Base-by-base conservation (phyloP, 2,797 vertebrate genomes). In the Alosa sapidissima region DNA sequence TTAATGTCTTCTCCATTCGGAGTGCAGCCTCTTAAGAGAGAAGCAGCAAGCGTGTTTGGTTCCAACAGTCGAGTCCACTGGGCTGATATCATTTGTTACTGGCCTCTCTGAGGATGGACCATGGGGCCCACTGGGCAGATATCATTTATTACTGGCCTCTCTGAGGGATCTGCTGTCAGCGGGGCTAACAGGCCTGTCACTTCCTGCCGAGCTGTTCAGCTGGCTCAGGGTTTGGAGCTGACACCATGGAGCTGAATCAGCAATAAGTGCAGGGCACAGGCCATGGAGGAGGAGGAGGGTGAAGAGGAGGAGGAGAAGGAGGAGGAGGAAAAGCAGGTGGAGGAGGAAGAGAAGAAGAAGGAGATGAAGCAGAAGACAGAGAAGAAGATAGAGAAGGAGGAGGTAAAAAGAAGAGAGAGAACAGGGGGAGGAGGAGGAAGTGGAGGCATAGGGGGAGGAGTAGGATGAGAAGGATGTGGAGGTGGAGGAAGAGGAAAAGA, bases 111-210 rank as follows among this genome's bases (percentile, higher is more conserved):
- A 49, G 81, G 84, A 75, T 75, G 68, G 68, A 75, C 13, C 36
- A 75, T 41, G 10, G 62, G 36, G 13, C 36, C 68, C 33, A 75
- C 16, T 45, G 68, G 75, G 83, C 28, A 78, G 33, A 78, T 83
- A 49, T 81, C 11, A 81, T 82, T 45, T 83, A 82, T 21, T 51
- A 82, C 51, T 52, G 65, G 75, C 24, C 81, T 87, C 81, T 75
- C 86, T 33, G 68, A 62, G 84, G 86, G 33, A 51, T 83, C 62
- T 88, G 60, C 84, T 86, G 60, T 85, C 78, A 54, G 58, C 45
- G 10, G 14, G 68, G 16, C 86, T 87, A 87, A 82, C 83, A 85
- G 58, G 65, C 60, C 60, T 88, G 84, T 86, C 52, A 72, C 81
- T 84, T 83, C n/a, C 58, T 81, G 36, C 60, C 49, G 82, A 19